A percentile compares a stretch with the other conserved stretches of the same genome.
phyloP scores from a whole-genome alignment of 1,140 invertebrate genomes.

The Lepidurus arcticus region DNA sequence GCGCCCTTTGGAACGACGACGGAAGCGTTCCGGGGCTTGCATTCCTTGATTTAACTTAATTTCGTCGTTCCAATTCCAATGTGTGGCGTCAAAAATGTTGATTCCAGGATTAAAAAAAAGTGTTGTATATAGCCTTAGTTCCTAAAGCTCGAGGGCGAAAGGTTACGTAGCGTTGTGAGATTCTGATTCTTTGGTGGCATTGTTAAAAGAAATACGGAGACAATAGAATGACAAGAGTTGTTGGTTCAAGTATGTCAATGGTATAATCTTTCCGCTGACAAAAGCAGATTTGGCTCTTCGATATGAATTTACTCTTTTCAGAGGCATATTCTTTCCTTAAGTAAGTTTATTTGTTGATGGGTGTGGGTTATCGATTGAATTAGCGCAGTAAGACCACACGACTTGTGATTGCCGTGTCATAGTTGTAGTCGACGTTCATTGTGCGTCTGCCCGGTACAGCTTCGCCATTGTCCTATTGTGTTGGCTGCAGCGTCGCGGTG shows the following conservation, averaged over 20 bases:
- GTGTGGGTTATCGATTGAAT: conserved; percentile 2
- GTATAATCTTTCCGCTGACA: not conserved
- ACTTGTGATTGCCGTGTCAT: conserved; percentile 17
- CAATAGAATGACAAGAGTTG: conserved; percentile 5
- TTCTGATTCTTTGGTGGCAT: not conserved
- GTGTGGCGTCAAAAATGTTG: not conserved
- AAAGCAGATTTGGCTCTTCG: not conserved
- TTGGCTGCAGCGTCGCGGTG: not conserved
- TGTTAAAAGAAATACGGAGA: not conserved
- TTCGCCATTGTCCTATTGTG: not conserved
- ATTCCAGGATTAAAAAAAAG: not conserved
- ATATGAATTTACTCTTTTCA: not conserved
- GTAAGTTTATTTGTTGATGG: not conserved
- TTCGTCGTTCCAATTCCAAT: not conserved
- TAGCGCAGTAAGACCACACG: not conserved
- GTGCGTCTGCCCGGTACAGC: conserved; percentile 20
- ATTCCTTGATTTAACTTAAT: not conserved
- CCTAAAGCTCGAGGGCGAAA: not conserved
- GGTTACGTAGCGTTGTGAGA: conserved; percentile 12
- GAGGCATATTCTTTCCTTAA: not conserved
- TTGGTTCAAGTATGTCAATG: conserved; percentile 1
- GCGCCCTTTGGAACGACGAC: not conserved
- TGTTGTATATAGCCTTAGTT: not conserved
- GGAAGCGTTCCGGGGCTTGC: not conserved
- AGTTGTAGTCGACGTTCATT: not conserved